Base-by-base conservation (phyloP, 2,888 invertebrate genomes). In the Penaeus monodon region DNA sequence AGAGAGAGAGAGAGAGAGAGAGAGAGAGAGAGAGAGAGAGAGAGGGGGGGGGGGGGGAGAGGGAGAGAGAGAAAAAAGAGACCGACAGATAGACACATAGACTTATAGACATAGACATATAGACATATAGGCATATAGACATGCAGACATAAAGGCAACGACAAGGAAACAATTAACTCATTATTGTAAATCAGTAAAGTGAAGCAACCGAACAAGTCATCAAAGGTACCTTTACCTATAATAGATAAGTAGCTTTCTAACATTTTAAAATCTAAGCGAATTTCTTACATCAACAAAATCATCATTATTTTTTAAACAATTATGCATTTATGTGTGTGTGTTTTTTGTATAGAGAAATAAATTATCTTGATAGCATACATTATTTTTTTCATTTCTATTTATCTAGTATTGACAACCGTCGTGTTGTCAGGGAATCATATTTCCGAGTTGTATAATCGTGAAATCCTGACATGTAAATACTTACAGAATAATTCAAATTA, bases 381-480 rank as follows among this genome's bases (percentile, higher is more conserved):
- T 24, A 17, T n/a, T 20, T 2, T 24, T 24, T 10, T 20, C 4
- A 38, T 10, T 22, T 73, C 73, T 73, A 29, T 73, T 73, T 73
- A 73, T 73, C 73, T 73, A 73, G 73, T 73, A 73, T 73, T 73
- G 73, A 73, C 73, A 73, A 22, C 73, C 22, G 20, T 1, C 29
- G 20, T 73, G 73, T 73, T 73, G 73, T n/a, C 73, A 73, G 7
- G 0, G 20, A 7, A 22, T n/a, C 22, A 38, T 73, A 73, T 73
- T 38, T 38, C 22, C 22, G 8, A 6, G 38, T 27, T 20, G 38
- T 38, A 6, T 73, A n/a, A 27, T 73, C 29, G 20, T 12, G 29
- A 57, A 27, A 10, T 20, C 17, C 10, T 38, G 7, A 4, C 14
- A 68, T 29, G 2, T 14, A n/a, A 1, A 68, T 29, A 27, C 3